These are phyloP conservation scores for Conops quadrifasciatus DNA, from an alignment of 2,888 invertebrate species.

Conservation along the genomic window DNA sequence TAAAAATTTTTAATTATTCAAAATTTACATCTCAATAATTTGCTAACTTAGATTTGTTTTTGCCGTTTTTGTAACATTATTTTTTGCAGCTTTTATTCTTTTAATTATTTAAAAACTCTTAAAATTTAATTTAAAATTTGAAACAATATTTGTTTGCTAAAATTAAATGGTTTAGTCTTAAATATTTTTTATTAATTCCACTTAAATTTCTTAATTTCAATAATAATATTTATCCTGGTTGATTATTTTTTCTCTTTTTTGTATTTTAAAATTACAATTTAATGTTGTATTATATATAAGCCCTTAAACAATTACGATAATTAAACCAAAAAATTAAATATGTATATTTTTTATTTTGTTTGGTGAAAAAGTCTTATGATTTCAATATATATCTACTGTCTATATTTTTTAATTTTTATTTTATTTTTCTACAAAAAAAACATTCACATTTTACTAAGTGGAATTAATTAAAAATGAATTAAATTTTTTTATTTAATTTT, in stretches of 20 bases:
- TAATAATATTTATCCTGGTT: neutral
- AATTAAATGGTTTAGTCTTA: no score
- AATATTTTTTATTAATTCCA: constrained; percentile 5
- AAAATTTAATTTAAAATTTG: no score
- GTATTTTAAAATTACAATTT: no score
- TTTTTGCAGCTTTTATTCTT: no score
- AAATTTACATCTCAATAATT: constrained; percentile 15
- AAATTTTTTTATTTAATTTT: neutral
- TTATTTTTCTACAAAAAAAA: constrained; percentile 10
- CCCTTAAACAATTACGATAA: no score
- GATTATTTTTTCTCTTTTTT: no score
- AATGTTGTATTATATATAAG: no score
- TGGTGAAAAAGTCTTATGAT: constrained; percentile 49
- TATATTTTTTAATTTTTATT: constrained; percentile 33
- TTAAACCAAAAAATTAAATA: neutral
- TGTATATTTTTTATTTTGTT: constrained; percentile 45
- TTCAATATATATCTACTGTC: constrained; percentile 26
- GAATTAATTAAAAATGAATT: neutral
- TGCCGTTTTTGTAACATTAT: no score
- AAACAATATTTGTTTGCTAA: no score
- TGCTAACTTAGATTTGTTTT: constrained; percentile 6
- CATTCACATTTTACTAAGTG: neutral
- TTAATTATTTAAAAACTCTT: no score
- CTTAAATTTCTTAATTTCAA: neutral
- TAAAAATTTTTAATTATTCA: neutral